phyloP scores from a whole-genome alignment of 2,888 invertebrate genomes.

The Hirtodrosophila cameraria region DNA sequence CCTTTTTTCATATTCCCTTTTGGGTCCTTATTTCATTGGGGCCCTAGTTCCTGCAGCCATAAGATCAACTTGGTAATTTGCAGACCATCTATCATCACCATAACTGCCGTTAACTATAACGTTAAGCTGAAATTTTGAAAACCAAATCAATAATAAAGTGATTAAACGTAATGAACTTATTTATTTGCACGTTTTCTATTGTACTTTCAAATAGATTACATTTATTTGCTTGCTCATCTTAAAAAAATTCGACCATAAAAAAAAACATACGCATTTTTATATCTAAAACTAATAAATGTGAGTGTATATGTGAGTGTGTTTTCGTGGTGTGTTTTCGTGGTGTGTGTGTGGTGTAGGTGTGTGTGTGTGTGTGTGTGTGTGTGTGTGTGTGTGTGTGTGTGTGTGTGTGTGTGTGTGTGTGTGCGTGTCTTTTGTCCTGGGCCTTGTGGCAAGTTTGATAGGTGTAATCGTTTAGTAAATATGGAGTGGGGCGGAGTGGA shows the following conservation, averaged over 20 bases:
- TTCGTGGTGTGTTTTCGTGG: neutral
- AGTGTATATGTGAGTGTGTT: constrained; percentile 17
- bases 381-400: neutral
- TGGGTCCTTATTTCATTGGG: no score
- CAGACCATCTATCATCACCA: no score
- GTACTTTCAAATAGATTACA: constrained; percentile 64
- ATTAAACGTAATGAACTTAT: no score
- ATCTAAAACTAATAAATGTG: constrained; percentile 27
- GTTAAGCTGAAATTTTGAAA: neutral
- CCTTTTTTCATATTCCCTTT: no score
- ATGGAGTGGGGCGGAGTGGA: constrained; percentile 1
- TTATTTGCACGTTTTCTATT: constrained; percentile 14
- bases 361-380: constrained; percentile 1
- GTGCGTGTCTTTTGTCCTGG: no score
- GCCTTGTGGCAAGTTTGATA: neutral
- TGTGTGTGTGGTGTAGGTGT: constrained; percentile 7
- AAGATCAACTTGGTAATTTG: no score
- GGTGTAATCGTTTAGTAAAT: constrained; percentile 3
- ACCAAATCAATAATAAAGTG: no score
- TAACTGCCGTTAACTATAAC: no score
- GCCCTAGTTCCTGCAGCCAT: no score
- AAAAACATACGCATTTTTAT: constrained; percentile 49
- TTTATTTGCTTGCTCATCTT: constrained; percentile 50
- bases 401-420: neutral
- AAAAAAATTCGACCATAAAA: constrained; percentile 53